Evolutionary conservation across 2,113 vertebrate species (phyloP).

Genomic region (Carettochelys insculpta): DNA sequence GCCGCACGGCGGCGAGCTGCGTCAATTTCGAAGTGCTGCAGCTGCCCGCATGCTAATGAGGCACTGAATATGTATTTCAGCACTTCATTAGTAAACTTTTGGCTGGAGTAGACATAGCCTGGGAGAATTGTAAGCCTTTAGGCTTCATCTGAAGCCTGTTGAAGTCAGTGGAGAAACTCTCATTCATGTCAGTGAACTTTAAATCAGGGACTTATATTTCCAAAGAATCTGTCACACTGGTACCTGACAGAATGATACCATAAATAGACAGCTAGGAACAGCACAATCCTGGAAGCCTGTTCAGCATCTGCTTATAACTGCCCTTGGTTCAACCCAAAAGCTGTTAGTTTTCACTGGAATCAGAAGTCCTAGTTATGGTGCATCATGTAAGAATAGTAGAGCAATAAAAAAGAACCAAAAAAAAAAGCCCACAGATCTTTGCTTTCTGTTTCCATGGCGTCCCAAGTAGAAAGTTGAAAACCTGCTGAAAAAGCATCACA

Average conservation of each 20-base stretch:
- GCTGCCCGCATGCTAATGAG: too few relatives aligned
- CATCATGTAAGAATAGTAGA: constrained; percentile 34
- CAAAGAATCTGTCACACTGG: too few relatives aligned
- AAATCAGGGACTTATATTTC: not conserved
- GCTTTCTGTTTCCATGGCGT: constrained; percentile 26
- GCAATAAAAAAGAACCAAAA: constrained; percentile 58
- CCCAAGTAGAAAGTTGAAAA: constrained; percentile 54
- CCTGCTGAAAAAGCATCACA: constrained; percentile 48
- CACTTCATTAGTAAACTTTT: too few relatives aligned
- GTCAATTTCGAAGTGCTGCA: too few relatives aligned
- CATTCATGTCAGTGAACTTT: not conserved
- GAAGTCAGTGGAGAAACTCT: not conserved
- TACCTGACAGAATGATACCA: not conserved
- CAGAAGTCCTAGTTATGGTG: not conserved
- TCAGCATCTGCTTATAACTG: not conserved
- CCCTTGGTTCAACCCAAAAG: not conserved
- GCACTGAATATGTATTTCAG: too few relatives aligned
- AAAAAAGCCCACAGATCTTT: constrained; percentile 33
- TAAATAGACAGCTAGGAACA: not conserved
- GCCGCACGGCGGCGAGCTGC: too few relatives aligned
- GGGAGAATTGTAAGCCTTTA: not conserved
- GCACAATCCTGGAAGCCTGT: fast-evolving
- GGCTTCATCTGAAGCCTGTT: not conserved
- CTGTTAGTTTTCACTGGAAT: not conserved
- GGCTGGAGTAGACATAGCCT: too few relatives aligned